Evolutionary conservation across 2,888 invertebrate species (phyloP).

Genomic region (Amiota communis): DNA sequence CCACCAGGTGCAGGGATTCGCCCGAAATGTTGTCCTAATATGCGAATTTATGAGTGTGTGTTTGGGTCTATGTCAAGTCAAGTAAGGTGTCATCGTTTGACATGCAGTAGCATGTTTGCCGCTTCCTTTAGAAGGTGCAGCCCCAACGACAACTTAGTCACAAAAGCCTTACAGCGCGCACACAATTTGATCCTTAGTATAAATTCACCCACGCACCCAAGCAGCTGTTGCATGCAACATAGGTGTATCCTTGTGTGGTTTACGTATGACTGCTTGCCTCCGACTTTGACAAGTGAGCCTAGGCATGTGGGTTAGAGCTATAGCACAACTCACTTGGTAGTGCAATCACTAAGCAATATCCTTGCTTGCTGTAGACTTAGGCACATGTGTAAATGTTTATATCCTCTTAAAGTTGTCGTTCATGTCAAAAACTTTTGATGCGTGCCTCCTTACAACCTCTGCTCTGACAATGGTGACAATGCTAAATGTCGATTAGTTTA

Average conservation of each 20-base stretch:
- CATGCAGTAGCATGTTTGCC: constrained; percentile 5
- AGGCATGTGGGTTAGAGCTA: not conserved
- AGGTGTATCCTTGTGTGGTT: constrained; percentile 10
- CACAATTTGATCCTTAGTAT: not conserved
- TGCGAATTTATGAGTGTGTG: not conserved
- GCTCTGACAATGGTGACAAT: constrained; percentile 26
- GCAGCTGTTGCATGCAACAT: constrained; percentile 43
- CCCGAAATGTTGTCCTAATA: too few species aligned
- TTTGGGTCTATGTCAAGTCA: not conserved
- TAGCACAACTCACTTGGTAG: constrained; percentile 15
- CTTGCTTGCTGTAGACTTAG: not conserved
- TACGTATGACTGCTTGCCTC: constrained; percentile 14
- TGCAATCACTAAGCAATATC: not conserved
- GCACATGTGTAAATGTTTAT: too few species aligned
- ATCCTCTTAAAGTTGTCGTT: constrained; percentile 19
- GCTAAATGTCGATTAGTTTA: constrained; percentile 51
- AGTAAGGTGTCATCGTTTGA: not conserved
- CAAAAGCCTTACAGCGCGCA: not conserved
- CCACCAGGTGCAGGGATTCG: too few species aligned
- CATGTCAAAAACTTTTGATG: constrained; percentile 44
- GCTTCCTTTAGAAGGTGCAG: not conserved
- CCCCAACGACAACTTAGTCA: not conserved
- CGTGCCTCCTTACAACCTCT: not conserved
- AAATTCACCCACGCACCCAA: constrained; percentile 40
- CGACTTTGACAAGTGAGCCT: constrained; percentile 16